Conservation (phyloP, 2,888 invertebrate genomes). For the Eudasyphora cyanicolor region DNA sequence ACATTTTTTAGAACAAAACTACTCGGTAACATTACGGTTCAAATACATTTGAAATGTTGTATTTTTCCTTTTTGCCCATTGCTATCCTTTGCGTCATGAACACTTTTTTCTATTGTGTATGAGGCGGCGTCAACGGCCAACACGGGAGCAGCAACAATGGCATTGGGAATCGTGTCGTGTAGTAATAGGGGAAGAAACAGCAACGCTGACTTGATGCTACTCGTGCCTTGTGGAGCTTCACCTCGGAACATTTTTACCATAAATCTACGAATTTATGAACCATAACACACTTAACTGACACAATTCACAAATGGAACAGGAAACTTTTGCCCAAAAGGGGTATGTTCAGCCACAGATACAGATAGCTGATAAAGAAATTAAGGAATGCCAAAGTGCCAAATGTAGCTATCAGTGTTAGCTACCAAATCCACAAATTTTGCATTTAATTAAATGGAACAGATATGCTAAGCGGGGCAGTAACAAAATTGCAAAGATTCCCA, state of each 20-base stretch:
- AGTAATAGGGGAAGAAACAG: conserved; percentile 36
- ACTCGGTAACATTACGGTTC: conserved; percentile 29
- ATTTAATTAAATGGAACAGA: no score
- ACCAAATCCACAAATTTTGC: neutral
- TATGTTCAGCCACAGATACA: neutral
- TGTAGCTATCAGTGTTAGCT: neutral
- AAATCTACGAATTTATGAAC: conserved; percentile 66
- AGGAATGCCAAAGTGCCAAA: neutral
- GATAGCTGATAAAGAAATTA: neutral
- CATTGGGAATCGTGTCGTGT: conserved; percentile 16
- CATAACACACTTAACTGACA: conserved; percentile 66
- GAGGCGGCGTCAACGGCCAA: conserved; percentile 6
- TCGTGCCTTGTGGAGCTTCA: conserved; percentile 51
- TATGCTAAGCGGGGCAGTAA: no score
- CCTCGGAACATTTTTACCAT: conserved; percentile 63
- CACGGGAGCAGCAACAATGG: conserved; percentile 21
- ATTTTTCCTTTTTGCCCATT: conserved; percentile 39
- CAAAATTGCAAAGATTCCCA: no score
- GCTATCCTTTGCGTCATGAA: conserved; percentile 31
- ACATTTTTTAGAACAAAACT: conserved; percentile 37
- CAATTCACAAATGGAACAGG: conserved; percentile 62
- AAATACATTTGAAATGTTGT: conserved; percentile 23
- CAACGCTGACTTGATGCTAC: conserved; percentile 52
- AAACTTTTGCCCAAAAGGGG: conserved; percentile 22
- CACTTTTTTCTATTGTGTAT: conserved; percentile 43